These are phyloP conservation scores for Notolabrus celidotus DNA, from an alignment of 2,797 vertebrate species.

Conservation along the genomic window DNA sequence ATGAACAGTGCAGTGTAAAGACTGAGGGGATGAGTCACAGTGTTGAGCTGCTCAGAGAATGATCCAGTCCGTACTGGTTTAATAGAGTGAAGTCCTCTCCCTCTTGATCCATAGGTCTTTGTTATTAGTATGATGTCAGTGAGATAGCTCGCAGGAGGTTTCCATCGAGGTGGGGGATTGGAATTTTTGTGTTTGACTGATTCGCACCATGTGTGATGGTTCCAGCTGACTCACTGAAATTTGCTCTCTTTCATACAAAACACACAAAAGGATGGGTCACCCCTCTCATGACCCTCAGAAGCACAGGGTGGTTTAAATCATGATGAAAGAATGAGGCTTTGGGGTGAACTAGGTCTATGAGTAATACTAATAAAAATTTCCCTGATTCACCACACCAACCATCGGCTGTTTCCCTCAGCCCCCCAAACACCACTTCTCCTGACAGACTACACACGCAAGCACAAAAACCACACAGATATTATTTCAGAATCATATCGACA, in stretches of 20 bases:
- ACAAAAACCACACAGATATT: constrained; percentile 21
- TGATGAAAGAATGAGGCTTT: constrained; percentile 1
- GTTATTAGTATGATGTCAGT: constrained; percentile 74
- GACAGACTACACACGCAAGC: constrained; percentile 1
- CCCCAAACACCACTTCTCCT: background rate
- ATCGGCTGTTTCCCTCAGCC: background rate
- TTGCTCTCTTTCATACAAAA: constrained; percentile 5
- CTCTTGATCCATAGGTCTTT: constrained; percentile 59
- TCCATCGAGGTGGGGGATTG: constrained; percentile 15
- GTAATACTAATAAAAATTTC: constrained; percentile 5
- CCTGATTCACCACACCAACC: constrained; percentile 3
- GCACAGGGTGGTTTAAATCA: background rate
- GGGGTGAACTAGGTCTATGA: constrained; percentile 12
- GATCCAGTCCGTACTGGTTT: constrained; percentile 57
- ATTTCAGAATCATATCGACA: constrained; percentile 27
- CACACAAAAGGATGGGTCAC: constrained; percentile 14
- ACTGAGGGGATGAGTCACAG: constrained; percentile 59
- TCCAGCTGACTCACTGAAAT: constrained; percentile 36
- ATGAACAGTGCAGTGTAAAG: constrained; percentile 10
- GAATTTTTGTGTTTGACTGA: constrained; percentile 42
- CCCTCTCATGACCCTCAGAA: constrained; percentile 3
- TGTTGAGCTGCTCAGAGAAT: constrained; percentile 47
- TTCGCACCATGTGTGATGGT: constrained; percentile 66
- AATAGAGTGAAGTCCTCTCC: constrained; percentile 59
- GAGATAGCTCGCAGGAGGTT: constrained; percentile 43